These are phyloP conservation scores for Gryon sp. DNA, from an alignment of 1,140 invertebrate genomes.

Conservation along the genomic window DNA sequence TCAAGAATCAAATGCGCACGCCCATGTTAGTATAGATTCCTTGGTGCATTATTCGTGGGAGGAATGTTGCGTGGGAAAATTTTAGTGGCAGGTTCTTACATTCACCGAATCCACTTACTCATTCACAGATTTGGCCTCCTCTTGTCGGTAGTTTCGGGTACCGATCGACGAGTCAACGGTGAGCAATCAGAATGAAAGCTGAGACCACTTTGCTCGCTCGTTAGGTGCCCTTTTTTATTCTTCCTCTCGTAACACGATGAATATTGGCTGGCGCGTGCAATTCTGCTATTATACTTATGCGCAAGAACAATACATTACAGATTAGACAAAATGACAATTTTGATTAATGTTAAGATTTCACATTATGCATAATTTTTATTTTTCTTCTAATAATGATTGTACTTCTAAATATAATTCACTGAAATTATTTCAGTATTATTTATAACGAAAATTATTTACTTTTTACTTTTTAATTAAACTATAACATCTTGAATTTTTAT, in stretches of 20 bases:
- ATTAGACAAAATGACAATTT: constrained; percentile 18
- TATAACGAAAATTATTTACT: too few species aligned
- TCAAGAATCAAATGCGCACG: constrained; percentile 56
- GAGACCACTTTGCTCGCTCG: constrained; percentile 60
- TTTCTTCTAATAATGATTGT: too few species aligned
- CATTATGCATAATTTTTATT: too few species aligned
- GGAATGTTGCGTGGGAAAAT: constrained; percentile 71
- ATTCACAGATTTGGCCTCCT: constrained; percentile 61
- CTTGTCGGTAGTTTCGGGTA: constrained; percentile 60
- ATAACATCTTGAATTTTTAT: too few species aligned
- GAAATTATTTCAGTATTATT: too few species aligned
- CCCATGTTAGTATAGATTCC: constrained; percentile 53
- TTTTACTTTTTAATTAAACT: too few species aligned
- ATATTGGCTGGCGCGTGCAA: constrained; percentile 54
- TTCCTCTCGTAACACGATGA: constrained; percentile 42
- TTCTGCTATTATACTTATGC: constrained; percentile 35
- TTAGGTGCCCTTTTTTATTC: constrained; percentile 62
- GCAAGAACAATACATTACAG: constrained; percentile 36
- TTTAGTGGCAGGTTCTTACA: constrained; percentile 62
- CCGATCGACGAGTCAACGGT: constrained; percentile 59
- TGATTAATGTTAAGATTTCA: constrained; percentile 15
- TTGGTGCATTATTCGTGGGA: constrained; percentile 68
- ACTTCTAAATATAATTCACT: too few species aligned
- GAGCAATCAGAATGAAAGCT: constrained; percentile 65
- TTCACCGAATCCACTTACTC: constrained; percentile 61